phyloP scores from a whole-genome alignment of 2,888 invertebrate species.

The Xylophagus ater region DNA sequence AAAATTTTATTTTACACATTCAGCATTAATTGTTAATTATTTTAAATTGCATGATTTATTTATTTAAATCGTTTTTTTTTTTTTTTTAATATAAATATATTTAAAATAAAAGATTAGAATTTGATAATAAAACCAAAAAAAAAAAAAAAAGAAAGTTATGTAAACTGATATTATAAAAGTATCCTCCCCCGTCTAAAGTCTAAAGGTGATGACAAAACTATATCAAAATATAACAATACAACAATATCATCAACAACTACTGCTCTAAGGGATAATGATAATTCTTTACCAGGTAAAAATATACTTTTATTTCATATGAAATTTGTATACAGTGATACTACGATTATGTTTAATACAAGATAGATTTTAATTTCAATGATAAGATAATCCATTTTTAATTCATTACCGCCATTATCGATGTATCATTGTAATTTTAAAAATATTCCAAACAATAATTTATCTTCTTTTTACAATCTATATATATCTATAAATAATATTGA shows the following conservation, averaged over 20 bases:
- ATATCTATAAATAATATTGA: no score
- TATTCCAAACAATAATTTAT: no score
- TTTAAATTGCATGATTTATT: constrained; percentile 4
- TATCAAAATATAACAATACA: constrained; percentile 11
- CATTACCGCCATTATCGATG: no score
- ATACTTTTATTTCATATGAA: constrained; percentile 24
- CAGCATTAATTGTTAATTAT: neutral
- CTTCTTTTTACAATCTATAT: no score
- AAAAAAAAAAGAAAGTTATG: constrained; percentile 1
- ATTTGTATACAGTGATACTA: no score
- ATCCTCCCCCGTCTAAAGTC: constrained; percentile 7
- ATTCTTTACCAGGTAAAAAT: constrained; percentile 48
- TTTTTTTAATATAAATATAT: constrained; percentile 5
- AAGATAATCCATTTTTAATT: no score
- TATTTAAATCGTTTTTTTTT: constrained; percentile 4
- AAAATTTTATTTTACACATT: constrained; percentile 4
- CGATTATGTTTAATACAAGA: no score
- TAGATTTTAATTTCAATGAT: no score
- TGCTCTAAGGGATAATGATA: constrained; percentile 48
- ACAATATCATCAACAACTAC: constrained; percentile 24
- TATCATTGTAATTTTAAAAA: no score
- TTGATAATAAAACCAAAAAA: neutral
- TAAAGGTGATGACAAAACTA: constrained; percentile 13
- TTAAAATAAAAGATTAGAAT: neutral
- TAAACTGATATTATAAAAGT: constrained; percentile 6